Percentiles rank a stretch among this genome's conserved stretches.
phyloP scores from a whole-genome alignment of 2,888 invertebrate genomes.

The Stenodera caucasica region DNA sequence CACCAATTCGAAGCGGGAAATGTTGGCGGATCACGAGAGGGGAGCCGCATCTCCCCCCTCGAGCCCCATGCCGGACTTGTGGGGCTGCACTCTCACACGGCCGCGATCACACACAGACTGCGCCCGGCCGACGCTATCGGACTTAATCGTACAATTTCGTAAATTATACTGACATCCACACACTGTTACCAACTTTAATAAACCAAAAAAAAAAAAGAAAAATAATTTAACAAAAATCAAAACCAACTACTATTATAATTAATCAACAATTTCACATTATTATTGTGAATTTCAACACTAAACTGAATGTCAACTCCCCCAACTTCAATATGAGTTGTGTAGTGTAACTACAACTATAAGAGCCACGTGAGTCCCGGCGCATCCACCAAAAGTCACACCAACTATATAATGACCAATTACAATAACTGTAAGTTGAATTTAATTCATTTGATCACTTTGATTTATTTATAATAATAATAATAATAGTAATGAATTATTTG shows the following conservation, averaged over 20 bases:
- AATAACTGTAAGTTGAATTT: neutral
- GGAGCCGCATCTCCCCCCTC: constrained; percentile 63
- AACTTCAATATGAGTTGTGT: too few species aligned
- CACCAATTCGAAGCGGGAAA: constrained; percentile 97
- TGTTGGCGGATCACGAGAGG: constrained; percentile 77
- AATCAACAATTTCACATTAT: too few species aligned
- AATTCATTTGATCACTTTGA: too few species aligned
- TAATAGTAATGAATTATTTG: too few species aligned
- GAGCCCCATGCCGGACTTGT: constrained; percentile 62
- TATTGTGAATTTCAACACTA: constrained; percentile 2
- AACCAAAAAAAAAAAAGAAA: too few species aligned
- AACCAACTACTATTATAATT: too few species aligned
- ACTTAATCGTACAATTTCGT: constrained; percentile 46
- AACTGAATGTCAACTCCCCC: neutral
- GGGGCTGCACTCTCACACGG: constrained; percentile 56
- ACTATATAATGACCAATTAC: too few species aligned
- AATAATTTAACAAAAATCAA: constrained; percentile 22
- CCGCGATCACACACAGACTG: constrained; percentile 56
- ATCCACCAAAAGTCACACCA: neutral
- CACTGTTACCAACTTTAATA: constrained; percentile 52
- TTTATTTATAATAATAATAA: too few species aligned
- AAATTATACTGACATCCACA: constrained; percentile 48
- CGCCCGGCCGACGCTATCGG: constrained; percentile 51
- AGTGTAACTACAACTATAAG: neutral
- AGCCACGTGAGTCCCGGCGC: constrained; percentile 9